A percentile compares a stretch with the other conserved stretches of the same genome.
Evolutionary conservation across 2,113 vertebrate genomes (phyloP).

Genomic region (Phaetusa simplex): DNA sequence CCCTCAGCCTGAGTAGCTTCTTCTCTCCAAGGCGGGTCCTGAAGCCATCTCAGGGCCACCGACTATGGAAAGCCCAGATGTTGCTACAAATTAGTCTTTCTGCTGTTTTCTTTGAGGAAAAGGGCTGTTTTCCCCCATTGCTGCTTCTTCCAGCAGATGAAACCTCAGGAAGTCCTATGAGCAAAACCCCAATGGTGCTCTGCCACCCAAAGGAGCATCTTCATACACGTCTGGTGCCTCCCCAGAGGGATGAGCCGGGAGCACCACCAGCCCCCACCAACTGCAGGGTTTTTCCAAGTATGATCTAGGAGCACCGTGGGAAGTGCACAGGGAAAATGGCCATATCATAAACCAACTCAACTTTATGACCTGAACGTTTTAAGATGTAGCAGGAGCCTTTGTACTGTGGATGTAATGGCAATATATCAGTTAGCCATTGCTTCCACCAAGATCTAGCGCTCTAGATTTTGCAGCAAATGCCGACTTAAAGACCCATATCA

Average conservation of each 20-base stretch:
- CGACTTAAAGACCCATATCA: slow-evolving; percentile 68
- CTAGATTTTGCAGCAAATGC: slow-evolving; percentile 40
- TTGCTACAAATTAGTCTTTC: neutral
- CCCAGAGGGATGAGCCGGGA: neutral
- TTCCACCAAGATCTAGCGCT: slow-evolving; percentile 48
- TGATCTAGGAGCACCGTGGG: neutral
- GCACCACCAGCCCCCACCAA: neutral
- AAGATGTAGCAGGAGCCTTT: slow-evolving; percentile 29
- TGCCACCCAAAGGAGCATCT: neutral
- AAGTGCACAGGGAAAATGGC: neutral
- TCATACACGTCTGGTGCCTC: fast-evolving
- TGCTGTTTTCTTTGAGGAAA: neutral
- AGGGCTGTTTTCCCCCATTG: neutral
- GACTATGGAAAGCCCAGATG: neutral
- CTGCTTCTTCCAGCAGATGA: neutral
- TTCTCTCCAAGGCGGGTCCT: neutral
- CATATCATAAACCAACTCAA: slow-evolving; percentile 30
- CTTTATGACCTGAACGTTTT: slow-evolving; percentile 10
- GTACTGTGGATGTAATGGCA: neutral
- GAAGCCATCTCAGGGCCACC: neutral
- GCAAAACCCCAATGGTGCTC: neutral
- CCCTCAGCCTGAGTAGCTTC: neutral
- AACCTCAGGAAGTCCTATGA: neutral
- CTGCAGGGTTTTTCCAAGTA: neutral
- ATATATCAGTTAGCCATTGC: slow-evolving; percentile 46